phyloP scores from a whole-genome alignment of 2,888 invertebrate genomes.

The Odiellus spinosus region DNA sequence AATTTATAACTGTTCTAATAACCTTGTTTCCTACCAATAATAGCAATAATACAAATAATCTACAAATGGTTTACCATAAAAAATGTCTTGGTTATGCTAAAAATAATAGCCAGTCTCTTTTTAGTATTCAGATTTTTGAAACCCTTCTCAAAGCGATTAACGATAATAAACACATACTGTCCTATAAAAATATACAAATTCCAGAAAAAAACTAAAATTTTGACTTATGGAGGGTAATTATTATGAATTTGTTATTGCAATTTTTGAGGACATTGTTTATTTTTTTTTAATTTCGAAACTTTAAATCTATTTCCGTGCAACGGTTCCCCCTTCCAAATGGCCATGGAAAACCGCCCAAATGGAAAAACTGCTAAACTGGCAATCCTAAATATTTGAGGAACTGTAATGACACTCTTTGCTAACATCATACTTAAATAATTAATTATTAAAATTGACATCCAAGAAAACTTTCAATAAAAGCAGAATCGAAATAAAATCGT shows the following conservation, averaged over 20 bases:
- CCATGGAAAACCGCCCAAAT: too few relatives aligned
- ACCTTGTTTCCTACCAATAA: too few relatives aligned
- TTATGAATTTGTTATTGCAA: background rate
- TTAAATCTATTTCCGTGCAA: too few relatives aligned
- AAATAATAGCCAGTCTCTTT: background rate
- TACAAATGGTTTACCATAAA: background rate
- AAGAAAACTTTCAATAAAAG: too few relatives aligned
- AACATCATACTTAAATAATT: too few relatives aligned
- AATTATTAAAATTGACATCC: too few relatives aligned
- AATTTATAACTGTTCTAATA: too few relatives aligned
- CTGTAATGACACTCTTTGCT: too few relatives aligned
- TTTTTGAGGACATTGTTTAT: background rate
- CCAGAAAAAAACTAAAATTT: background rate
- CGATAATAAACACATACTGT: background rate
- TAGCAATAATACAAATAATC: background rate
- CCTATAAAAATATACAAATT: background rate
- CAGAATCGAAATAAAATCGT: background rate
- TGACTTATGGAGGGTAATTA: background rate
- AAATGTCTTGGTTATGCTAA: background rate
- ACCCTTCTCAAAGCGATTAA: background rate
- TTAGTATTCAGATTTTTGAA: background rate
- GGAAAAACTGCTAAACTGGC: too few relatives aligned
- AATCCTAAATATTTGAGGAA: too few relatives aligned
- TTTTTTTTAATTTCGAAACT: background rate
- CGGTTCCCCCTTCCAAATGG: too few relatives aligned